Evolutionary conservation across 2,797 vertebrate species (phyloP).

Genomic region (Manis javanica): DNA sequence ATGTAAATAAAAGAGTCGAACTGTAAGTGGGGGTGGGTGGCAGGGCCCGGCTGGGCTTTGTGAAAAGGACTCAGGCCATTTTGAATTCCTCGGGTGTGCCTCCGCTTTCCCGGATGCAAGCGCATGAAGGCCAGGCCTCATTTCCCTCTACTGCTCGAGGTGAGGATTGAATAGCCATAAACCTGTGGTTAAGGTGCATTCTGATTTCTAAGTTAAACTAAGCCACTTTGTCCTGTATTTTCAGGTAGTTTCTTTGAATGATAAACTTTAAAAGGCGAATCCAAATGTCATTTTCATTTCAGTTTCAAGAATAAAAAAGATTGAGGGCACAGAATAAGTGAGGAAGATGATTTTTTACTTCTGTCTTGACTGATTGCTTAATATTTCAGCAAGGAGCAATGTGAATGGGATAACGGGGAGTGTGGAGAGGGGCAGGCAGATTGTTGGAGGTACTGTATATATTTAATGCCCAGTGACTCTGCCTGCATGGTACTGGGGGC

Average conservation of each 20-base stretch:
- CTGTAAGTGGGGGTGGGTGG: not conserved
- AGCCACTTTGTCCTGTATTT: not conserved
- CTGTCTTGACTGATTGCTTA: not conserved
- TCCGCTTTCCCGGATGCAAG: not conserved
- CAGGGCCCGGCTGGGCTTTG: not conserved
- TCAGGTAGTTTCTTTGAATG: conserved; percentile 29
- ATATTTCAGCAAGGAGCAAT: not conserved
- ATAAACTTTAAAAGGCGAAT: conserved; percentile 43
- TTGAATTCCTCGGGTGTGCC: not conserved
- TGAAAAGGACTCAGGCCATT: not conserved
- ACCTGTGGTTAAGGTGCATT: not conserved
- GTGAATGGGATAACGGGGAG: not conserved
- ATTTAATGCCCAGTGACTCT: not conserved
- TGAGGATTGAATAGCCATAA: not conserved
- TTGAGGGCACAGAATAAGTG: not conserved
- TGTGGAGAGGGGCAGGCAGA: not conserved
- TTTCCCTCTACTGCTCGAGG: not conserved
- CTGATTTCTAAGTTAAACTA: conserved; percentile 13
- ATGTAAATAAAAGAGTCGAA: not conserved
- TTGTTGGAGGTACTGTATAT: accelerated
- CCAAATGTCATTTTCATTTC: conserved; percentile 52
- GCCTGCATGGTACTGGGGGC: accelerated
- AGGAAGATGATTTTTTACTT: not conserved
- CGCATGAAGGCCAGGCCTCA: not conserved
- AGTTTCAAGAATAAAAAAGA: conserved; percentile 18